These are phyloP conservation scores for Opisthograptis luteolata DNA, from an alignment of 2,888 invertebrate species.

Conservation along the genomic window DNA sequence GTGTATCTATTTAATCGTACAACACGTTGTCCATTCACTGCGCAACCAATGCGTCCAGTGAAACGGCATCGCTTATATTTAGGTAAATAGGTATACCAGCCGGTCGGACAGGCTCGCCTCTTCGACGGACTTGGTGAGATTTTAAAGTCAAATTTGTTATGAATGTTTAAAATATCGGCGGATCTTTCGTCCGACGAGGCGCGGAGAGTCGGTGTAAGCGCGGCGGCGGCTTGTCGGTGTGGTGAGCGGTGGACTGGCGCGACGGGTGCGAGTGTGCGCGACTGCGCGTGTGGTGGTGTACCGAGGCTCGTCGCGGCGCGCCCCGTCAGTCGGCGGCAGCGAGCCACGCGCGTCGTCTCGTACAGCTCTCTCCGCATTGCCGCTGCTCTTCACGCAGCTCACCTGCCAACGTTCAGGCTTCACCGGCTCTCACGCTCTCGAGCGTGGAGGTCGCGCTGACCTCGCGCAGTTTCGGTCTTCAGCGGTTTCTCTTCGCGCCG, in stretches of 20 bases:
- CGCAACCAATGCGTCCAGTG: conserved; percentile 68
- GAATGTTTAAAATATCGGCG: conserved; percentile 76
- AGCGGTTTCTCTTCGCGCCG: conserved; percentile 59
- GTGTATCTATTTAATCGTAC: conserved; percentile 61
- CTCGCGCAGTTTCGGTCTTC: conserved; percentile 65
- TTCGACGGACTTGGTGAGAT: conserved; percentile 65
- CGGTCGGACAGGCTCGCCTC: conserved; percentile 57
- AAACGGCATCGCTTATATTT: conserved; percentile 56
- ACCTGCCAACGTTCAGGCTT: conserved; percentile 72
- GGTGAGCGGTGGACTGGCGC: conserved; percentile 57
- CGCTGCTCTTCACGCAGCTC: conserved; percentile 66
- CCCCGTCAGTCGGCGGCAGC: conserved; percentile 82
- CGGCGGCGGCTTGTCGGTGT: conserved; percentile 36
- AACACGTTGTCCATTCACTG: conserved; percentile 68
- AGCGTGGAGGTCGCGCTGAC: conserved; percentile 74
- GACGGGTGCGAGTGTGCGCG: conserved; percentile 63
- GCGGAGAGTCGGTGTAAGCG: conserved; percentile 53
- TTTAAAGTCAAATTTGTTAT: conserved; percentile 81
- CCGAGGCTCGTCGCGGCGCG: conserved; percentile 74
- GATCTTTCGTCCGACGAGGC: conserved; percentile 56
- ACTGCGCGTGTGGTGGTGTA: conserved; percentile 75
- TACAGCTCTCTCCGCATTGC: conserved; percentile 60
- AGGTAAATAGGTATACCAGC: conserved; percentile 65
- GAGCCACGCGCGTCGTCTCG: conserved; percentile 81
- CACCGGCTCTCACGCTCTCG: conserved; percentile 76